phyloP scores from a whole-genome alignment of 92 coral and sea anemone species.

The Pocillopora meandrina region DNA sequence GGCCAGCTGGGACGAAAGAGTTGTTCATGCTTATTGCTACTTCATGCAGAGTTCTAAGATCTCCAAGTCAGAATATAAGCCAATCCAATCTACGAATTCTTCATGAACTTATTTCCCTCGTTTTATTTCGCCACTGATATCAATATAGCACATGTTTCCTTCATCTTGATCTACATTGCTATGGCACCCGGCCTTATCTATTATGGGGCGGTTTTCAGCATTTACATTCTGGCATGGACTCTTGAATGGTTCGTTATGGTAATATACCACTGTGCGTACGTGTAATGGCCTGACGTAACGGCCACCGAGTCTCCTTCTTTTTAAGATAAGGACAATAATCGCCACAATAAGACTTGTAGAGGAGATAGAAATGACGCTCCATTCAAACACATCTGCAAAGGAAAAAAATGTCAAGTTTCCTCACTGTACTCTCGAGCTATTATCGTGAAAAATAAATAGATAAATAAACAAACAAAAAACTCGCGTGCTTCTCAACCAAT shows the following conservation, averaged over 20 bases:
- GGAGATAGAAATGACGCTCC: slow-evolving; percentile 12
- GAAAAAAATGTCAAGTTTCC: not conserved
- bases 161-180: not conserved
- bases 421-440: too few species aligned
- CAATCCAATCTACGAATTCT: not conserved
- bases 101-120: not conserved
- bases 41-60: too few species aligned
- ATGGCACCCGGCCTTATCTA: not conserved
- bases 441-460: not conserved
- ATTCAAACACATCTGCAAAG: slow-evolving; percentile 27
- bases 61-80: too few species aligned
- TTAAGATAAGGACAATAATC: slow-evolving; percentile 8
- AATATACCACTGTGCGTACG: slow-evolving; percentile 25
- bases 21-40: too few species aligned
- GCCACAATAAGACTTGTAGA: slow-evolving; percentile 25
- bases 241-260: not conserved
- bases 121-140: slow-evolving; percentile 5
- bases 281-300: not conserved
- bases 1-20: too few species aligned
- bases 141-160: slow-evolving; percentile 2
- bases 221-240: not conserved
- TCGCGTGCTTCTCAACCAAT: not conserved
- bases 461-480: not conserved
- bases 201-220: slow-evolving; percentile 17
- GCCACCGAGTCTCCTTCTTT: slow-evolving; percentile 18